These are phyloP conservation scores for Astyanax mexicanus DNA, from an alignment of 2,797 vertebrate genomes.

Conservation along the genomic window DNA sequence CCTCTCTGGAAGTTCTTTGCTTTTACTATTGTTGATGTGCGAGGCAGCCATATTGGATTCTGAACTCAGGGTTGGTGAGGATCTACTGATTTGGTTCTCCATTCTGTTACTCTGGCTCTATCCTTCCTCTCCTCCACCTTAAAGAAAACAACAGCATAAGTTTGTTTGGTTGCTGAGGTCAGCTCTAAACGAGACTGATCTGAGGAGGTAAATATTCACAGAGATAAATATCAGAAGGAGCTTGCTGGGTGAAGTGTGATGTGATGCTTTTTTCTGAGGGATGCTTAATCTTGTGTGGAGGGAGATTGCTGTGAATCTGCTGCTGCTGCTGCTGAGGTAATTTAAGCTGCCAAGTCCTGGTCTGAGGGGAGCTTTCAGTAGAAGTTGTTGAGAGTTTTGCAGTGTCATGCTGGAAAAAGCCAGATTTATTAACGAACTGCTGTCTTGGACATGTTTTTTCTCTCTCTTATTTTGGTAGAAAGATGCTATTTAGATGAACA, in stretches of 20 bases:
- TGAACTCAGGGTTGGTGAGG: too few species aligned
- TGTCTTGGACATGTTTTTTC: conserved; percentile 5
- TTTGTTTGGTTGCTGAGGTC: conserved; percentile 17
- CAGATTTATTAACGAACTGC: conserved; percentile 16
- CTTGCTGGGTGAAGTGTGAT: conserved; percentile 5
- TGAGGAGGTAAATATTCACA: neutral
- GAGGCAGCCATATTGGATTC: too few species aligned
- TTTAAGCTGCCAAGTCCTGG: conserved; percentile 14
- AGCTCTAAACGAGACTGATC: conserved; percentile 14
- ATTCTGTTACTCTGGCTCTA: neutral
- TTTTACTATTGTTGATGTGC: too few species aligned
- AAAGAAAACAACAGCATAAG: neutral
- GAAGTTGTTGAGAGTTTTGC: conserved; percentile 27
- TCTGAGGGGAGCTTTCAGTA: conserved; percentile 4
- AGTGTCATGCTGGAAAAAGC: conserved; percentile 7
- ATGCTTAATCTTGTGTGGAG: neutral
- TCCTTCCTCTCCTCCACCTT: neutral
- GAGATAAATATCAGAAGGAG: neutral
- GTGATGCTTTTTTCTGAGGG: neutral
- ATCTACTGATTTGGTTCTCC: too few species aligned
- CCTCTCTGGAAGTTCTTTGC: too few species aligned
- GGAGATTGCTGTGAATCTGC: neutral
- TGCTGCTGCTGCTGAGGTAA: conserved; percentile 2
- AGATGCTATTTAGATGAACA: conserved; percentile 1
- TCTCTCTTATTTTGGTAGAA: neutral